Evolutionary conservation across 2,113 vertebrate genomes (phyloP).

Genomic region (Amazona vittata): DNA sequence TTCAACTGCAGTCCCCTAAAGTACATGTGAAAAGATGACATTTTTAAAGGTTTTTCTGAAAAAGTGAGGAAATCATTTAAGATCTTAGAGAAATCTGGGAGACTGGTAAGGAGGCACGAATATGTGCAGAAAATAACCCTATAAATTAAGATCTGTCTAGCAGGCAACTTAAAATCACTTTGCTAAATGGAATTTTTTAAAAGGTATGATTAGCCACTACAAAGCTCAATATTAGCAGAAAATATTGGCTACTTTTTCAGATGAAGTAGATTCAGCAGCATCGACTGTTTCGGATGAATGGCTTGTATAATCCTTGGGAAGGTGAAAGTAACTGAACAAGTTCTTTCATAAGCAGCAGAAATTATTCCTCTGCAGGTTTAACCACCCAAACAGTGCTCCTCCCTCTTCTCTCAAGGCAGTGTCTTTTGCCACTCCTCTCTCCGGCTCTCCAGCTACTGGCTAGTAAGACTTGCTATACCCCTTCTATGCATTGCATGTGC

Average conservation of each 20-base stretch:
- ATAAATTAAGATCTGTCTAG: not conserved
- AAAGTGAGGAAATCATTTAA: not conserved
- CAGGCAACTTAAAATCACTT: not conserved
- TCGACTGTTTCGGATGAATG: not conserved
- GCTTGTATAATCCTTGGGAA: not conserved
- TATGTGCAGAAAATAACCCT: not conserved
- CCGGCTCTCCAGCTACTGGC: not conserved
- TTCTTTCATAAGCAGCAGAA: not conserved
- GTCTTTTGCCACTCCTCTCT: not conserved
- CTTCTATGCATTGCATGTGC: not conserved
- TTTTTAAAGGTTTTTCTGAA: not conserved
- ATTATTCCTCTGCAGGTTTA: not conserved
- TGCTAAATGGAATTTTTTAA: not conserved
- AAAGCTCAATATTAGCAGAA: not conserved
- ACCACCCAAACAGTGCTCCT: not conserved
- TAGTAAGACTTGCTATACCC: not conserved
- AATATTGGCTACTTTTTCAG: not conserved
- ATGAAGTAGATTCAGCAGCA: not conserved
- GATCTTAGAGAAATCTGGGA: not conserved
- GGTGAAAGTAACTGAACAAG: not conserved
- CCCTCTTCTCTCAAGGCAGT: not conserved
- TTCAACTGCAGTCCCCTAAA: not conserved
- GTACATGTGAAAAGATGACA: not conserved
- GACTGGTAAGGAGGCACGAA: not conserved
- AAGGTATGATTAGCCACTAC: not conserved